phyloP scores from a whole-genome alignment of 2,888 invertebrate species.

The Clanis bilineata region DNA sequence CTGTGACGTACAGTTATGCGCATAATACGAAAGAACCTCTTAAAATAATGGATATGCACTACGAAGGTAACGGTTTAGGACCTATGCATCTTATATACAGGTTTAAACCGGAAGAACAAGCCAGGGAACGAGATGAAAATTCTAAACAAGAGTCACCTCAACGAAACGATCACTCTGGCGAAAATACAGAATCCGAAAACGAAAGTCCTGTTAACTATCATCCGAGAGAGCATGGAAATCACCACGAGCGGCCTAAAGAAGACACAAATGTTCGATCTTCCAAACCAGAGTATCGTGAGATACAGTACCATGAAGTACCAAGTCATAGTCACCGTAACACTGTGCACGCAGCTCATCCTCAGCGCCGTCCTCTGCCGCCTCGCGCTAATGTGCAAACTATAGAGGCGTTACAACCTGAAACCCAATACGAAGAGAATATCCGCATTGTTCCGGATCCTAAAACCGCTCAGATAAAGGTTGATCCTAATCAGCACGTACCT shows the following conservation, averaged over 20 bases:
- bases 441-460: conserved; percentile 44
- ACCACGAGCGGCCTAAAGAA: conserved; percentile 6
- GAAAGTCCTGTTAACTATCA: conserved; percentile 25
- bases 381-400: conserved; percentile 33
- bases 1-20: conserved; percentile 57
- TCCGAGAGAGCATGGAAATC: conserved; percentile 20
- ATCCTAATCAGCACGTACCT: conserved; percentile 56
- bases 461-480: conserved; percentile 51
- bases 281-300: conserved; percentile 18
- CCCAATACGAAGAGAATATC: conserved; percentile 62
- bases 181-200: conserved; percentile 31
- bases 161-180: conserved; percentile 32
- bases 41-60: conserved; percentile 48
- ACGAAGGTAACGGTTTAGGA: conserved; percentile 45
- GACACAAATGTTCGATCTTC: conserved; percentile 6
- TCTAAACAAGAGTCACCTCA: conserved; percentile 25
- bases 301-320: conserved; percentile 15
- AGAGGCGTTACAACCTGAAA: conserved; percentile 44
- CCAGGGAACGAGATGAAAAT: conserved; percentile 29
- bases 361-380: conserved; percentile 32
- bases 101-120: conserved; percentile 47
- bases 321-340: conserved; percentile 21
- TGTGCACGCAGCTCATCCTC: conserved; percentile 15
- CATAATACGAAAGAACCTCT: conserved; percentile 52
- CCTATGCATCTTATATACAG: conserved; percentile 58